These are phyloP conservation scores for Lithophane socia DNA, from an alignment of 2,888 invertebrate genomes.

Conservation along the genomic window DNA sequence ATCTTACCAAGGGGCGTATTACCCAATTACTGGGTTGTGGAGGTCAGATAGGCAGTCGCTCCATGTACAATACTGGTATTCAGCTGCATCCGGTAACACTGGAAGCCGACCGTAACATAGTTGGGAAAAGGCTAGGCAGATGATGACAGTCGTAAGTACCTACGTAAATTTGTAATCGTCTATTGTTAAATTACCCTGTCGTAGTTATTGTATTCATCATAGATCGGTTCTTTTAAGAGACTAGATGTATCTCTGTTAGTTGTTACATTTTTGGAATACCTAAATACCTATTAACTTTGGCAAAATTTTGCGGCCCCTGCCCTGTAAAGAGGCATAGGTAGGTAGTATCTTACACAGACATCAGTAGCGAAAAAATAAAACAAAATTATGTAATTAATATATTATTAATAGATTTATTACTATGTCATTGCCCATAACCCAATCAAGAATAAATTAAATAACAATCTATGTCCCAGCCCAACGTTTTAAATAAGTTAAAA, in stretches of 20 bases:
- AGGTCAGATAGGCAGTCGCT: no score
- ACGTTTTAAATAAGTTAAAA: constrained; percentile 13
- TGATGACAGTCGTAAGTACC: not conserved
- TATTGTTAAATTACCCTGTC: constrained; percentile 26
- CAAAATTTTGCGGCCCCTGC: not conserved
- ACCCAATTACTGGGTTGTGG: no score
- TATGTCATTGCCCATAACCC: constrained; percentile 51
- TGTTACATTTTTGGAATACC: no score
- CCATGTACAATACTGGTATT: no score
- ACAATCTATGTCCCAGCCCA: constrained; percentile 39
- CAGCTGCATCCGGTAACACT: no score
- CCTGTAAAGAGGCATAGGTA: not conserved
- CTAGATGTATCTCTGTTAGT: not conserved
- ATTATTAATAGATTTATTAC: constrained; percentile 45
- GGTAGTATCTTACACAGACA: no score
- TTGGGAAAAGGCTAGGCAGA: no score
- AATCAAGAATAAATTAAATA: constrained; percentile 40
- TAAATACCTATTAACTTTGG: no score
- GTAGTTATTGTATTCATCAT: constrained; percentile 22
- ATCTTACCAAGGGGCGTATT: no score
- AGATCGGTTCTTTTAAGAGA: not conserved
- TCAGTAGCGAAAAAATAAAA: constrained; percentile 21
- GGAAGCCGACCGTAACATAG: no score
- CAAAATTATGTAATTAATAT: constrained; percentile 7
- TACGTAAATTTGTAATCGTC: constrained; percentile 27